Conservation (phyloP, 2,113 vertebrate species). For the Pseudopodoces humilis region DNA sequence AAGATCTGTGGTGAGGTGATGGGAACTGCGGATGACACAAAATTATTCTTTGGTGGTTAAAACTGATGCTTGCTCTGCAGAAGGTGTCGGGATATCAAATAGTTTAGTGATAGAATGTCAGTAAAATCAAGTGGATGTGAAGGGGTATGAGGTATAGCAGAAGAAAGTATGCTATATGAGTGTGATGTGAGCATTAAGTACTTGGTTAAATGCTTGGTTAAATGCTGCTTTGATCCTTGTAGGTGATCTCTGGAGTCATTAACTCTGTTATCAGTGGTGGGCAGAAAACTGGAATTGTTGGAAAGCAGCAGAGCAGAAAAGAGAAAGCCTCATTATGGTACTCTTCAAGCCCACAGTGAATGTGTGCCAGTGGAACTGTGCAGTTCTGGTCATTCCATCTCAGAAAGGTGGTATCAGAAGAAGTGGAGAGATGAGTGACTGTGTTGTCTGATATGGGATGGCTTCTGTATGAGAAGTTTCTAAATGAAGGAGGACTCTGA, state of each 20-base stretch:
- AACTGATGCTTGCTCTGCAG: neutral
- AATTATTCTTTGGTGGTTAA: neutral
- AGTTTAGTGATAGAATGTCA: neutral
- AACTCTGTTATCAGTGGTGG: neutral
- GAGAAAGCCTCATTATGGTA: neutral
- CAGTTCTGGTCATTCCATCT: neutral
- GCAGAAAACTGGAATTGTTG: neutral
- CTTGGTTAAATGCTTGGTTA: no score
- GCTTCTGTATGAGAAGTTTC: neutral
- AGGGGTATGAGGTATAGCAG: neutral
- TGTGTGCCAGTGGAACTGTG: neutral
- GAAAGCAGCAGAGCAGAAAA: neutral
- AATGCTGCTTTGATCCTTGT: neutral
- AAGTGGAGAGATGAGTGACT: neutral
- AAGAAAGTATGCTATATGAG: neutral
- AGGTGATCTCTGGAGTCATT: neutral
- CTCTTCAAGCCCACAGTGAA: neutral
- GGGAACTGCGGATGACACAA: neutral
- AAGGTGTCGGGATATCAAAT: neutral
- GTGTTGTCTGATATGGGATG: neutral
- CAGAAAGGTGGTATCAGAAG: neutral
- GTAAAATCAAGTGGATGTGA: neutral
- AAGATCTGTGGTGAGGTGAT: neutral
- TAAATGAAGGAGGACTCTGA: neutral
- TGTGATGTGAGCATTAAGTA: neutral